Base-by-base conservation (phyloP, 2,113 vertebrate species). In the Gambusia holbrooki region DNA sequence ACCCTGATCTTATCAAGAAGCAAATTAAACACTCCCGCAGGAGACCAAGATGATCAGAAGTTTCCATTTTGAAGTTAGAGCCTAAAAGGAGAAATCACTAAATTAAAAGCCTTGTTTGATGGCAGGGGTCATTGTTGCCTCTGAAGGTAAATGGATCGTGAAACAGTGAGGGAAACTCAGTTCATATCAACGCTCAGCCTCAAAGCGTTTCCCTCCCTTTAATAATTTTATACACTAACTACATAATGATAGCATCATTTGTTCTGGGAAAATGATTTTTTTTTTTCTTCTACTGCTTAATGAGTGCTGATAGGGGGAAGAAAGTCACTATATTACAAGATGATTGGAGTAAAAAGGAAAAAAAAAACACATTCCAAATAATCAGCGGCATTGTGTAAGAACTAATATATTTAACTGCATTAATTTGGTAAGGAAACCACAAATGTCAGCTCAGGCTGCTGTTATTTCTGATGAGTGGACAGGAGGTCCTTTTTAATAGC, bases 381-480 rank as follows among this genome's bases (percentile, higher is more conserved):
- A 74, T 65, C 60, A 70, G 33, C 25, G 25, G 29, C 69, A 79
- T 62, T 42, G 28, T 73, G 66, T 69, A 67, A 74, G 19, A 84
- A 51, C 58, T 68, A 81, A 82, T 72, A 76, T 25, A 67, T 79
- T 83, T 48, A 64, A 77, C 78, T 62, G 4, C 40, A 81, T 87
- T 80, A 62, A 85, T 87, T 84, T 84, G 73, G 63, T 51, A 45
- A 25, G 64, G 30, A 60, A 82, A 45, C 69, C 3, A 72, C 62
- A 82, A 79, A 77, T 76, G 83, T 87, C 69, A 54, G 30, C 15
- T 37, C 37, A 19, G 45, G 72, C 75, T 81, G 82, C 84, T 89
- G 86, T 92, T 90, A 86, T 84, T 85, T 84, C 79, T 90, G 88
- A 90, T 73, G 88, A 77, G 80, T 68, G 82, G 87, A 89, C 86